Evolutionary conservation across 1,140 invertebrate genomes (phyloP).

Genomic region (Microplitis demolitor): DNA sequence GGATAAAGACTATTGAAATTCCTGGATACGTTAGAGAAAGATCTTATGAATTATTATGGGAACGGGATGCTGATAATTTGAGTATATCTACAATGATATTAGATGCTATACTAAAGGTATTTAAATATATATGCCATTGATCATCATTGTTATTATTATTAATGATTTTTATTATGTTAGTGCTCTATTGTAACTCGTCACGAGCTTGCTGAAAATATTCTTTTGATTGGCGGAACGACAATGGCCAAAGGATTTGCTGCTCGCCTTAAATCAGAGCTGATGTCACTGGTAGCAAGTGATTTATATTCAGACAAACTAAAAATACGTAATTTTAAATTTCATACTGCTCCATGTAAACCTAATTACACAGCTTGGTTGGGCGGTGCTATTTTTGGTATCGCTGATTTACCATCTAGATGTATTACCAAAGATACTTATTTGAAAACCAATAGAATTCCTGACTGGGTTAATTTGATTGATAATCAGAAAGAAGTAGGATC

Average conservation of each 20-base stretch:
- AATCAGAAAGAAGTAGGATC: constrained; percentile 53
- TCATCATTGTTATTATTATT: too few species aligned
- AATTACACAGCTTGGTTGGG: constrained; percentile 89
- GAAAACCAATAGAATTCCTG: constrained; percentile 72
- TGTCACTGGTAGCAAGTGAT: constrained; percentile 67
- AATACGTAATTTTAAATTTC: constrained; percentile 77
- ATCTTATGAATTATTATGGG: constrained; percentile 82
- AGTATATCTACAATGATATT: constrained; percentile 80
- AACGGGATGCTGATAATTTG: constrained; percentile 82
- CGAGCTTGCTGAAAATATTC: constrained; percentile 78
- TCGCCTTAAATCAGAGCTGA: constrained; percentile 76
- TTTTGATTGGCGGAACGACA: constrained; percentile 83
- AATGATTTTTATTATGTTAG: constrained; percentile 53
- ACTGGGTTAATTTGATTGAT: constrained; percentile 80
- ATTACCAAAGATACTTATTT: constrained; percentile 78
- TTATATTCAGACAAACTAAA: constrained; percentile 70
- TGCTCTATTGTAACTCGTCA: constrained; percentile 78
- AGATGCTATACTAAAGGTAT: constrained; percentile 72
- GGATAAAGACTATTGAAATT: constrained; percentile 66
- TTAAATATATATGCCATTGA: constrained; percentile 21
- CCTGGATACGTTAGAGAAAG: constrained; percentile 77
- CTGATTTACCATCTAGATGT: constrained; percentile 76
- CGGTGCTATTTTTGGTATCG: constrained; percentile 82
- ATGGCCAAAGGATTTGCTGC: constrained; percentile 81
- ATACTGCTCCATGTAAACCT: constrained; percentile 76